Evolutionary conservation across 2,888 invertebrate species (phyloP).

Genomic region (Meliscaeva auricollis): DNA sequence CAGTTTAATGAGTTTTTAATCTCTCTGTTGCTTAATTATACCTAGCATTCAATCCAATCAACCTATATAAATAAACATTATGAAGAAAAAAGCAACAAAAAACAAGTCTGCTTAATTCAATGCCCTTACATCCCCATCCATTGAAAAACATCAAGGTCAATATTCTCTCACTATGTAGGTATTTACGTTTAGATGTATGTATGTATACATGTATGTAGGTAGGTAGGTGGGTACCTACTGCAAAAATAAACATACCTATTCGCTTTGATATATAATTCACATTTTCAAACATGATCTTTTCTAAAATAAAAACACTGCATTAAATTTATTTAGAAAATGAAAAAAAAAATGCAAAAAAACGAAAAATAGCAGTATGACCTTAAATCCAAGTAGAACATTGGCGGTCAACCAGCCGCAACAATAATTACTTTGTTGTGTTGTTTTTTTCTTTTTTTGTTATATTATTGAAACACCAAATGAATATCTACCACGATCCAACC

Average conservation of each 20-base stretch:
- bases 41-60: background rate
- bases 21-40: background rate
- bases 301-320: slow-evolving; percentile 46
- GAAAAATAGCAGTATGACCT: slow-evolving; percentile 63
- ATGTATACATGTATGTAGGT: too few species aligned
- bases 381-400: slow-evolving; percentile 73
- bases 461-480: slow-evolving; percentile 32
- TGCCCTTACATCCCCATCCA: slow-evolving; percentile 43
- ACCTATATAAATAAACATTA: background rate
- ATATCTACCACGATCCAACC: slow-evolving; percentile 25
- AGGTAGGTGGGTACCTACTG: slow-evolving; percentile 4
- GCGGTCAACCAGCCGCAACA: slow-evolving; percentile 76
- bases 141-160: slow-evolving; percentile 61
- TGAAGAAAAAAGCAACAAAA: slow-evolving; percentile 13
- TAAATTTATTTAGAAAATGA: slow-evolving; percentile 34
- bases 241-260: background rate
- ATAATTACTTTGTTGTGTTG: slow-evolving; percentile 50
- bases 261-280: slow-evolving; percentile 33
- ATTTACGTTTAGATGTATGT: background rate
- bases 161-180: slow-evolving; percentile 31
- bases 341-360: slow-evolving; percentile 34
- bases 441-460: slow-evolving; percentile 29
- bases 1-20: slow-evolving; percentile 48
- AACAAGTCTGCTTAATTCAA: slow-evolving; percentile 42
- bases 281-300: slow-evolving; percentile 53